Conservation (phyloP, 2,888 invertebrate genomes). For the Eumerus sabulonum region DNA sequence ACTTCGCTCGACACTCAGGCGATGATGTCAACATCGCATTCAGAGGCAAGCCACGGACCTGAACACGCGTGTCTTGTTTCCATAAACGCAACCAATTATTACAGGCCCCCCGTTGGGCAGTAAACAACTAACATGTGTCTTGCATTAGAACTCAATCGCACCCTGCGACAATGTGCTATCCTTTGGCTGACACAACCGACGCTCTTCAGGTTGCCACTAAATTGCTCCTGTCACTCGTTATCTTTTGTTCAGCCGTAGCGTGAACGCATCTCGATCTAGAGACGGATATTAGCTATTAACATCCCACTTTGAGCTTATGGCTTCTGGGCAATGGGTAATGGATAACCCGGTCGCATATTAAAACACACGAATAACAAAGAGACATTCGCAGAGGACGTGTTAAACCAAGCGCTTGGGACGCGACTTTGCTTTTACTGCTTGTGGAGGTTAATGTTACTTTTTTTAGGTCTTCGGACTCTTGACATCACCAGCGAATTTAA, state of each 20-base stretch:
- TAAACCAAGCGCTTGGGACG: slow-evolving; percentile 14
- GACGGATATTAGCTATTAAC: slow-evolving; percentile 26
- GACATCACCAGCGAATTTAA: slow-evolving; percentile 70
- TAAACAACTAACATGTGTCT: slow-evolving; percentile 36
- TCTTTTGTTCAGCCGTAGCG: neutral
- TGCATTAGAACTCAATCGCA: slow-evolving; percentile 51
- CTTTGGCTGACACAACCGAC: slow-evolving; percentile 11
- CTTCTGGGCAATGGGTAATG: slow-evolving; percentile 37
- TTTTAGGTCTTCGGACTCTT: slow-evolving; percentile 51
- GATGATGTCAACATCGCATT: no score
- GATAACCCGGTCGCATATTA: slow-evolving; percentile 29
- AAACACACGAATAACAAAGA: slow-evolving; percentile 35
- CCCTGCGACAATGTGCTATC: slow-evolving; percentile 26
- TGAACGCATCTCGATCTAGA: slow-evolving; percentile 12
- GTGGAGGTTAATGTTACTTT: slow-evolving; percentile 38
- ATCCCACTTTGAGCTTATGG: slow-evolving; percentile 24
- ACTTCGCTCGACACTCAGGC: no score
- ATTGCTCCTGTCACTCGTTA: neutral
- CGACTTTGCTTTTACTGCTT: slow-evolving; percentile 24
- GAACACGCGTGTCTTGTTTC: slow-evolving; percentile 11
- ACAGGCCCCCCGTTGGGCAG: slow-evolving; percentile 6
- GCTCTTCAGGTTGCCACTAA: slow-evolving; percentile 24
- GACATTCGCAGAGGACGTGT: slow-evolving; percentile 6
- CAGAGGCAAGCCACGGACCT: no score
- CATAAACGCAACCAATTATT: slow-evolving; percentile 23